Evolutionary conservation across 37 sponge, comb jelly and placozoan species (phyloP).

Genomic region (Cliona cf. orientalis): DNA sequence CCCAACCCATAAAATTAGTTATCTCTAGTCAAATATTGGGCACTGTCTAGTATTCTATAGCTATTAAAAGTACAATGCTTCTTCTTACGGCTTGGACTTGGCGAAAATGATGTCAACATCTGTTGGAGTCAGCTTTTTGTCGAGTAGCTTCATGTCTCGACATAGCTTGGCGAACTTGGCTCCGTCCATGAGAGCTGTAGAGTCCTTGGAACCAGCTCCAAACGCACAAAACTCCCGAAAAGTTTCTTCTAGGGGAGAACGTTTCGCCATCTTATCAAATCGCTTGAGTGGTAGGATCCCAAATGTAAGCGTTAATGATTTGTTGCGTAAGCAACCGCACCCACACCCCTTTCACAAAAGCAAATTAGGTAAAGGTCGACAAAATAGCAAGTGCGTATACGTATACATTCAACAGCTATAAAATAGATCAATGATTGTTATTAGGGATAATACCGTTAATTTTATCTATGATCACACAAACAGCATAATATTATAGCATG

Average conservation of each 20-base stretch:
- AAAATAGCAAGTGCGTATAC: no score
- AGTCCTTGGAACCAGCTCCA: slow-evolving; percentile 47
- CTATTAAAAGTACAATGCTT: background rate
- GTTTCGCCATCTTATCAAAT: background rate
- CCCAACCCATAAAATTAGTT: no score
- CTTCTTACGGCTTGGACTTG: slow-evolving; percentile 69
- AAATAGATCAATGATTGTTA: no score
- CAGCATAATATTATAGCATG: no score
- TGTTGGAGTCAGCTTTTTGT: slow-evolving; percentile 83
- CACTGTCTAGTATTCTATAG: background rate
- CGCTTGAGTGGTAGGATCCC: background rate
- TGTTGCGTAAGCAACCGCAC: background rate
- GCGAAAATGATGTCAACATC: slow-evolving; percentile 91
- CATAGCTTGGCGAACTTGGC: slow-evolving; percentile 90
- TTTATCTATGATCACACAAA: no score
- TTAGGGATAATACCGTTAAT: no score
- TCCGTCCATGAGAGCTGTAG: slow-evolving; percentile 66
- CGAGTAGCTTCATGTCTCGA: slow-evolving; percentile 76
- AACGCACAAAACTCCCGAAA: slow-evolving; percentile 73
- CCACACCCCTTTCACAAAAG: background rate
- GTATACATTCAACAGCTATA: no score
- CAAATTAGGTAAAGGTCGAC: background rate
- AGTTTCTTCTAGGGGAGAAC: slow-evolving; percentile 16
- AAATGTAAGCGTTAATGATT: background rate
- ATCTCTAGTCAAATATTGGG: no score